Conservation (phyloP, 2,113 vertebrate genomes). For the Otocyon megalotis region DNA sequence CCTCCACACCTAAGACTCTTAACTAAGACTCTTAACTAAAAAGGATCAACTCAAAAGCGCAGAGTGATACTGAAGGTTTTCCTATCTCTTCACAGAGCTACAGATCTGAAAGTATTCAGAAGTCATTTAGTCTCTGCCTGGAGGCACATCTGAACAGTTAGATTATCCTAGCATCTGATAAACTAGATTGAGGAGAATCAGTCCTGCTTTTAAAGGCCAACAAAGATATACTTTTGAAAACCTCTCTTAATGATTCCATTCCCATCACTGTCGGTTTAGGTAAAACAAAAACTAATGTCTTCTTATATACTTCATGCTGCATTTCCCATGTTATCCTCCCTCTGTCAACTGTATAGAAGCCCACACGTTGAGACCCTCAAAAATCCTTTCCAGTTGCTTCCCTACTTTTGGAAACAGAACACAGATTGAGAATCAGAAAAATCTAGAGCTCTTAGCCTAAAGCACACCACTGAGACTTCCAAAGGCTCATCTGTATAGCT, state of each 20-base stretch:
- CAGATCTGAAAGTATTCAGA: neutral
- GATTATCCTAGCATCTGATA: neutral
- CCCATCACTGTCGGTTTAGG: neutral
- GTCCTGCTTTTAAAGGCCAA: neutral
- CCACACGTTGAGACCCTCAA: neutral
- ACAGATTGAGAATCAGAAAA: conserved; percentile 51
- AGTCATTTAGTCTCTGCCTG: neutral
- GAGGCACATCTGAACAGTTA: neutral
- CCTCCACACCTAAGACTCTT: neutral
- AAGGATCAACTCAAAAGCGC: neutral
- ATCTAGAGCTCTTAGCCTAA: conserved; percentile 54
- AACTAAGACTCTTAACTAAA: neutral
- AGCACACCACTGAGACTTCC: conserved; percentile 17
- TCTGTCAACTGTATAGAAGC: neutral
- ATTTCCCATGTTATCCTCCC: neutral
- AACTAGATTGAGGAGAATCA: neutral
- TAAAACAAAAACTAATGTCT: neutral
- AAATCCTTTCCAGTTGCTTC: conserved; percentile 39
- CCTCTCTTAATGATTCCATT: neutral
- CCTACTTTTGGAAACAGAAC: conserved; percentile 29
- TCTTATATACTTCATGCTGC: neutral
- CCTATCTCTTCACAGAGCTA: neutral
- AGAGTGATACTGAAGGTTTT: neutral
- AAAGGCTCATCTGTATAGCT: neutral
- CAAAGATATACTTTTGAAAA: conserved; percentile 21